phyloP scores from a whole-genome alignment of 2,797 vertebrate species.

The Columba guinea region DNA sequence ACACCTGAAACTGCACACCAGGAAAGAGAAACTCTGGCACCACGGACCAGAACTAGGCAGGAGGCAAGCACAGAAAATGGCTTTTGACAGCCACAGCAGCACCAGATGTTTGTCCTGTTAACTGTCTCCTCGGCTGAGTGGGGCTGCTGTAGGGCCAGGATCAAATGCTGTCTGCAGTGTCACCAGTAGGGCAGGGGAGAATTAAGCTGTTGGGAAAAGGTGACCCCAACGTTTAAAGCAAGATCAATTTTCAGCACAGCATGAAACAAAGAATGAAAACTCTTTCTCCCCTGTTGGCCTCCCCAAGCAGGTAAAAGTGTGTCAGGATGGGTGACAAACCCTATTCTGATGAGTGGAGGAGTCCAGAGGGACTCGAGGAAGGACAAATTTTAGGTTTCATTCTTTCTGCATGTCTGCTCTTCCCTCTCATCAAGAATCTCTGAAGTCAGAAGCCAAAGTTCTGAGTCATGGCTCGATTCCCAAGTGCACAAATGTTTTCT shows the following conservation, averaged over 20 bases:
- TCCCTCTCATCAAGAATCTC: background rate
- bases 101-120: background rate
- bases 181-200: background rate
- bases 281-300: background rate
- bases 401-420: background rate
- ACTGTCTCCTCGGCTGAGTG: background rate
- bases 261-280: background rate
- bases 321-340: background rate
- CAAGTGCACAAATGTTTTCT: background rate
- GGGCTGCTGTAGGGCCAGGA: background rate
- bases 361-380: background rate
- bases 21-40: background rate
- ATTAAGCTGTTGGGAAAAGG: background rate
- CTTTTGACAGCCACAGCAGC: background rate
- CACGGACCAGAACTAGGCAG: background rate
- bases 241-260: background rate
- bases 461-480: background rate
- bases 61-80: background rate
- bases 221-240: background rate
- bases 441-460: background rate
- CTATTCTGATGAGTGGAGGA: background rate
- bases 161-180: background rate
- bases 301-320: background rate
- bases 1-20: background rate
- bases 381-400: background rate